Evolutionary conservation across 2,888 invertebrate species (phyloP).

Genomic region (Andricus quercusramuli): DNA sequence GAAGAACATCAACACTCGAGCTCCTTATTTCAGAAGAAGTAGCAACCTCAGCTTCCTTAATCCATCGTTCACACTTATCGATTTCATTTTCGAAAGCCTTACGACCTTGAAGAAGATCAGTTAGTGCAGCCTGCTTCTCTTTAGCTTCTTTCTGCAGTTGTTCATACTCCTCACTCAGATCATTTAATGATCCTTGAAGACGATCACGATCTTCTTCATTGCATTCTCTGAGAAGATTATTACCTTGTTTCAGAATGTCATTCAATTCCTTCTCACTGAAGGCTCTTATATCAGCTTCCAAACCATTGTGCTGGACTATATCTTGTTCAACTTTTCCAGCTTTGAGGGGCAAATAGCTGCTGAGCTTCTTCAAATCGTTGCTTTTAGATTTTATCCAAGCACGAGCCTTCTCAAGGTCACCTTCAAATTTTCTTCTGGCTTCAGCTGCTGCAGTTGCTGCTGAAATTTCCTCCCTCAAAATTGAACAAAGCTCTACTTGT

Average conservation of each 20-base stretch:
- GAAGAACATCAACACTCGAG: slow-evolving; percentile 89
- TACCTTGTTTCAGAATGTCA: slow-evolving; percentile 88
- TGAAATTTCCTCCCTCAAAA: slow-evolving; percentile 87
- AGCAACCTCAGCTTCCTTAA: slow-evolving; percentile 93
- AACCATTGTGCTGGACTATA: slow-evolving; percentile 86
- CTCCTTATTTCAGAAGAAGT: slow-evolving; percentile 90
- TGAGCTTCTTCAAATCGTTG: slow-evolving; percentile 87
- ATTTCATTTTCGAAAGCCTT: slow-evolving; percentile 90
- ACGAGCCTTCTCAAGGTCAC: slow-evolving; percentile 88
- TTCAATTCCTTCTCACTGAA: slow-evolving; percentile 88
- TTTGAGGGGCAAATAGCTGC: slow-evolving; percentile 89
- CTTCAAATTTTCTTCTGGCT: slow-evolving; percentile 87
- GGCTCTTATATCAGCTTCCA: slow-evolving; percentile 87
- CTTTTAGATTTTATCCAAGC: slow-evolving; percentile 90
- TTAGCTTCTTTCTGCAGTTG: slow-evolving; percentile 86
- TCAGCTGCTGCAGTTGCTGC: slow-evolving; percentile 86
- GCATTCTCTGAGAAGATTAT: slow-evolving; percentile 90
- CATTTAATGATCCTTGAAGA: slow-evolving; percentile 84
- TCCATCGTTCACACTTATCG: slow-evolving; percentile 91
- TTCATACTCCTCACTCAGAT: slow-evolving; percentile 86
- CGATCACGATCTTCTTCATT: slow-evolving; percentile 85
- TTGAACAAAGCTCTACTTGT: slow-evolving; percentile 86
- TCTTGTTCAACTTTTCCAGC: slow-evolving; percentile 91
- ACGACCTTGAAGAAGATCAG: slow-evolving; percentile 87
- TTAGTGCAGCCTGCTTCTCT: slow-evolving; percentile 86